These are phyloP conservation scores for Channa maculata DNA, from an alignment of 2,113 vertebrate genomes.

Conservation along the genomic window DNA sequence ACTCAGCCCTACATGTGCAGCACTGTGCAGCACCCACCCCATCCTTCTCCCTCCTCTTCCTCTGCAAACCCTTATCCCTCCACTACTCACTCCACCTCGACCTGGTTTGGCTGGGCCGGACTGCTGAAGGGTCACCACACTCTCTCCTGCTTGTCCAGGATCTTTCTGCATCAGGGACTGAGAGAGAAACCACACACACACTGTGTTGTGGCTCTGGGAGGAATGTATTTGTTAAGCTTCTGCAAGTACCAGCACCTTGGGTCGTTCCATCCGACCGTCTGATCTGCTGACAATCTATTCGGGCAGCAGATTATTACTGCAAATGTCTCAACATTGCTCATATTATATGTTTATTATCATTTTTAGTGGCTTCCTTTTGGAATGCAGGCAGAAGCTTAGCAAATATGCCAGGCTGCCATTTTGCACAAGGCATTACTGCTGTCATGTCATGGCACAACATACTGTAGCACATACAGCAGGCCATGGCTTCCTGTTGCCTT, in stretches of 20 bases:
- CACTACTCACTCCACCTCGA: conserved; percentile 74
- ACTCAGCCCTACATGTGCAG: conserved; percentile 68
- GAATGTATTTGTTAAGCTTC: conserved; percentile 84
- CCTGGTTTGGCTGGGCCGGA: conserved; percentile 71
- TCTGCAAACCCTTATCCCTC: conserved; percentile 57
- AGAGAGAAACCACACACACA: conserved; percentile 79
- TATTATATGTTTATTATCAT: neutral
- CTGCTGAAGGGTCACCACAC: conserved; percentile 75
- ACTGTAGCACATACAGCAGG: conserved; percentile 64
- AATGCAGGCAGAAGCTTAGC: conserved; percentile 82
- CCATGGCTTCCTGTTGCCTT: conserved; percentile 77
- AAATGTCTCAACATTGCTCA: neutral
- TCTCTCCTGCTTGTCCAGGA: conserved; percentile 84
- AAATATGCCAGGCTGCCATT: conserved; percentile 81
- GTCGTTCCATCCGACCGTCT: conserved; percentile 4
- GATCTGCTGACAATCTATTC: conserved; percentile 50
- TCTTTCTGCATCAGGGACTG: conserved; percentile 80
- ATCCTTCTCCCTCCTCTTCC: conserved; percentile 24
- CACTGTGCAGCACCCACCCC: conserved; percentile 60
- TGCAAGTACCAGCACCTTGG: conserved; percentile 60
- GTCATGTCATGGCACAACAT: conserved; percentile 78
- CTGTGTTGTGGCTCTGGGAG: conserved; percentile 79
- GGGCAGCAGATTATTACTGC: conserved; percentile 33
- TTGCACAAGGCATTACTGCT: conserved; percentile 79
- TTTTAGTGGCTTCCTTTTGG: conserved; percentile 31